These are phyloP conservation scores for Cnemophilus loriae DNA, from an alignment of 2,113 vertebrate genomes.

Conservation along the genomic window DNA sequence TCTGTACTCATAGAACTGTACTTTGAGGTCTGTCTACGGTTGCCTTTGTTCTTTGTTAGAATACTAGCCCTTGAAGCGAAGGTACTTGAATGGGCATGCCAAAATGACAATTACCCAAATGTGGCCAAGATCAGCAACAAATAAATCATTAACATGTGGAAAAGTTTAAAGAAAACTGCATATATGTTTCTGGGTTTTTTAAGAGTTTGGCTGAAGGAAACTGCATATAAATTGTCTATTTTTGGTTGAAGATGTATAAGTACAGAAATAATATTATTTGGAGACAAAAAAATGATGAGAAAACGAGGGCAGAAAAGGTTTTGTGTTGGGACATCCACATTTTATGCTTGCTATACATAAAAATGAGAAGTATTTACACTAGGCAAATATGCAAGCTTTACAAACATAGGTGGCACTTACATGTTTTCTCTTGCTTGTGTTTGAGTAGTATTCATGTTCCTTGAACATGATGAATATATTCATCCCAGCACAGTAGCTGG, in stretches of 20 bases:
- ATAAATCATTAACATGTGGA: background rate
- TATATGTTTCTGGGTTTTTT: background rate
- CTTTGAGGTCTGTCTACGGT: conserved; percentile 47
- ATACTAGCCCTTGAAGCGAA: conserved; percentile 23
- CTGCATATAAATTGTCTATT: conserved; percentile 39
- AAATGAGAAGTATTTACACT: background rate
- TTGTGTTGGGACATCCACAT: conserved; percentile 32
- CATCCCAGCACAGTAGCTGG: background rate
- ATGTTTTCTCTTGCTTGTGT: background rate
- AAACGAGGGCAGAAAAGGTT: conserved; percentile 1
- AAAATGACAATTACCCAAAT: background rate
- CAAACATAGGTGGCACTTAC: background rate
- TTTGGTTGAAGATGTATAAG: conserved; percentile 49
- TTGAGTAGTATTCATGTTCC: background rate
- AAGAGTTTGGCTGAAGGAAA: background rate
- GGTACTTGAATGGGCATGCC: background rate
- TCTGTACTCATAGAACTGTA: conserved; percentile 57
- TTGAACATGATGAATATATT: background rate
- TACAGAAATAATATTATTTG: conserved; percentile 47
- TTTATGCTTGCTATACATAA: conserved; percentile 16
- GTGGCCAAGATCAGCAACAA: conserved; percentile 1
- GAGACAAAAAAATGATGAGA: background rate
- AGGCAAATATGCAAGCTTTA: background rate
- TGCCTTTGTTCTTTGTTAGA: conserved; percentile 56
- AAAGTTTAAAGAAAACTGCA: background rate